A percentile compares a stretch with the other conserved stretches of the same genome.
Evolutionary conservation across 2,797 vertebrate genomes (phyloP).

Genomic region (Mionectes olivaceus): DNA sequence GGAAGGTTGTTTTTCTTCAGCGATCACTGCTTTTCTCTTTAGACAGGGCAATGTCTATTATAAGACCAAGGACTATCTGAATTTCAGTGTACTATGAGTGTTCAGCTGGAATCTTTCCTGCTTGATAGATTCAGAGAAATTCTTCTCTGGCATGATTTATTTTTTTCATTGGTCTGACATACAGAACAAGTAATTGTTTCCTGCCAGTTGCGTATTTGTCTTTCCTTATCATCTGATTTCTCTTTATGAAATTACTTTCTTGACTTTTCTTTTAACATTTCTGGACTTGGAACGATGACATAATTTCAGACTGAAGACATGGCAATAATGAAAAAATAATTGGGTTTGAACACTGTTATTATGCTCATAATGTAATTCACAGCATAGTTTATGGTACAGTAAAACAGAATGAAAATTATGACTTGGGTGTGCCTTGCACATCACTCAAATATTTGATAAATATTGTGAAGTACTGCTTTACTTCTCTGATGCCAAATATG

Average conservation of each 20-base stretch:
- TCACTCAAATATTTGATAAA: background rate
- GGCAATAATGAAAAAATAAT: background rate
- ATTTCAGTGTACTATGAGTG: background rate
- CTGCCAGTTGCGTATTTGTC: background rate
- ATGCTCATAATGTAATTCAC: background rate
- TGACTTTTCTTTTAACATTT: background rate
- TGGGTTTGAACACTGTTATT: background rate
- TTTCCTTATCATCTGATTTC: background rate
- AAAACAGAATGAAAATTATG: background rate
- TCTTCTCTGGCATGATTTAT: background rate
- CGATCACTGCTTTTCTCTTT: background rate
- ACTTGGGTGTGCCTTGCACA: background rate
- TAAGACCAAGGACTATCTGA: background rate
- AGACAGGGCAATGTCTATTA: background rate
- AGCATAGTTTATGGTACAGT: background rate
- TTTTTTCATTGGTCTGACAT: background rate
- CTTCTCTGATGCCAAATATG: background rate
- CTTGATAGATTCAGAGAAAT: background rate
- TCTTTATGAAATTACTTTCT: background rate
- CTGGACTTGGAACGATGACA: background rate
- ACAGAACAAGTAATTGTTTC: background rate
- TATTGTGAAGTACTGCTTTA: background rate
- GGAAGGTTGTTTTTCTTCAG: background rate
- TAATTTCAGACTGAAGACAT: background rate
- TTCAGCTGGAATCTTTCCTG: background rate